Evolutionary conservation across 2,113 vertebrate species (phyloP), one percentile per base, ranked within the genome.

Genomic region (Carassius gibelio): DNA sequence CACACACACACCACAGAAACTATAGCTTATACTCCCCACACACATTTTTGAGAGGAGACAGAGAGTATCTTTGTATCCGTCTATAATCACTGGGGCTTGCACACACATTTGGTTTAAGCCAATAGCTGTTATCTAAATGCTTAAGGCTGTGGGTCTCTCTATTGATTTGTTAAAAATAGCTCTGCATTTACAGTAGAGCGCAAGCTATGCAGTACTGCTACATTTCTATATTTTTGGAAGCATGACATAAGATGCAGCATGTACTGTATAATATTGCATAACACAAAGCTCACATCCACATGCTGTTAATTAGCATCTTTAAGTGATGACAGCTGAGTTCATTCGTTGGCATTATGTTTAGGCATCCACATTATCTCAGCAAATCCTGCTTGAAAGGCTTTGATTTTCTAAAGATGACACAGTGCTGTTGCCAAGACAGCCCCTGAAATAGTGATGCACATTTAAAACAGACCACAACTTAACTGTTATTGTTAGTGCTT

Each of bases 141-240:
- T 30, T 57, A 21, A 7, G 42, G 34, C 61, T 62, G 8, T 77
- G 57, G 42, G 21, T 55, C 19, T 66, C 45, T 61, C n/a, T 30
- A 68, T 75, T 77, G 61, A 76, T 68, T 55, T 62, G n/a, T 19
- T 80, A 50, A 52, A 81, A 81, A 69, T 69, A 69, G 62, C 17
- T 36, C 19, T 19, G 61, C 78, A 48, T 48, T 64, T 52, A 30
- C 48, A 76, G 23, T 45, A 62, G 36, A 26, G 42, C 11, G 42
- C 62, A 68, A 30, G 38, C 42, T 34, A 15, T 69, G 62, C 61
- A 13, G 23, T 52, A 30, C 23, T 68, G 45, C 42, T 13, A 48
- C 14, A 68, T 30, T 50, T 11, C 14, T 30, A 52, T 81, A n/a
- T 19, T 81, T 81, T 34, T 23, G 62, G 45, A 81, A 81, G 42